These are phyloP conservation scores for Atrichornis clamosus DNA, from an alignment of 2,113 vertebrate genomes.

Conservation along the genomic window DNA sequence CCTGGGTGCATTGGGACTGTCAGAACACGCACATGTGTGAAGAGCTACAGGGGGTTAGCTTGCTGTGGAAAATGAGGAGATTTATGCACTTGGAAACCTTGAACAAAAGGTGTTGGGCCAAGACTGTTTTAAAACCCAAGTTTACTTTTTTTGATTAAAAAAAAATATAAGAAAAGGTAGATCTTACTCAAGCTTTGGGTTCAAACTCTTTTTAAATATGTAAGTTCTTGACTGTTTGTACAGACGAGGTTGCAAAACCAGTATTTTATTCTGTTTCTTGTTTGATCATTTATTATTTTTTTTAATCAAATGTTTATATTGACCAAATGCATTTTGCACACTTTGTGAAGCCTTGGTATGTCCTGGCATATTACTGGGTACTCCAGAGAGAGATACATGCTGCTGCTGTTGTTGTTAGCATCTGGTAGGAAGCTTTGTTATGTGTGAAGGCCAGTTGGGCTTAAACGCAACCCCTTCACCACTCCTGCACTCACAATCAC, in stretches of 20 bases:
- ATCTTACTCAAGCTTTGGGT: constrained; percentile 80
- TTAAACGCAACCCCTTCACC: constrained; percentile 50
- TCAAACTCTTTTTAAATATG: constrained; percentile 74
- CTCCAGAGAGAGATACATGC: constrained; percentile 71
- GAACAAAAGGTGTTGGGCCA: constrained; percentile 78
- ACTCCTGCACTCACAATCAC: constrained; percentile 75
- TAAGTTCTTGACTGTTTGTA: constrained; percentile 77
- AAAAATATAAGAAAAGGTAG: constrained; percentile 51
- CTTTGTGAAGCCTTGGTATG: constrained; percentile 85
- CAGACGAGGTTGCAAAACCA: constrained; percentile 77
- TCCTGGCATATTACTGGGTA: constrained; percentile 84
- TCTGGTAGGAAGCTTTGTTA: constrained; percentile 63
- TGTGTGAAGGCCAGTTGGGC: constrained; percentile 41
- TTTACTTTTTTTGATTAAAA: constrained; percentile 67
- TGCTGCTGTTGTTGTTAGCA: constrained; percentile 72
- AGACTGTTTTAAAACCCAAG: constrained; percentile 71
- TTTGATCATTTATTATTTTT: constrained; percentile 61
- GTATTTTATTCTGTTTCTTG: constrained; percentile 77
- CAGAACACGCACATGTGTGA: constrained; percentile 14
- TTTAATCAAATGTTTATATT: constrained; percentile 81
- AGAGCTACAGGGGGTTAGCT: constrained; percentile 43
- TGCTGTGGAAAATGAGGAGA: constrained; percentile 57
- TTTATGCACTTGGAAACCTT: constrained; percentile 72
- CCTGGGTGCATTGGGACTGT: constrained; percentile 64
- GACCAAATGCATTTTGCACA: constrained; percentile 99